Percentiles rank a stretch among this genome's conserved stretches.
Conservation (phyloP, 2,113 vertebrate species). For the Callipepla squamata region DNA sequence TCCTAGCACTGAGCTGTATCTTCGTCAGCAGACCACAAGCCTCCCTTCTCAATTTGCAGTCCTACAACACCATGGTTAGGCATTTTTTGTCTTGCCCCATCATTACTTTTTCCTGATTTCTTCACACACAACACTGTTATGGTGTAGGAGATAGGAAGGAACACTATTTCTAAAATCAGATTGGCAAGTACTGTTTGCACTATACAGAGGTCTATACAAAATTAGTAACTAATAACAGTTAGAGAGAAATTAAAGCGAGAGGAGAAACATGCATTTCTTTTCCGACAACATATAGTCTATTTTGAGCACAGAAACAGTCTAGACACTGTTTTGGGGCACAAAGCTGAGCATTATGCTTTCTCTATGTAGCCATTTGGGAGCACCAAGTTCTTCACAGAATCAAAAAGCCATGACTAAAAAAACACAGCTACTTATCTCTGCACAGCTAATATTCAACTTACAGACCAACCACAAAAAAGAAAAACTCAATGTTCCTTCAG, state of each 20-base stretch:
- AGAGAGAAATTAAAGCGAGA: neutral
- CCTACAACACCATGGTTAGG: neutral
- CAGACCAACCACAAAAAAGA: neutral
- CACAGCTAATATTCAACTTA: neutral
- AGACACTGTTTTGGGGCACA: neutral
- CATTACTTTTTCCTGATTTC: neutral
- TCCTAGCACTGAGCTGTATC: neutral
- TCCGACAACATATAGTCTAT: fast-evolving
- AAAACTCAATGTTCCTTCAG: neutral
- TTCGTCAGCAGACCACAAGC: neutral
- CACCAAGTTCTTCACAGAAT: neutral
- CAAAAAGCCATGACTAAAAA: neutral
- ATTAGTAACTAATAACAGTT: neutral
- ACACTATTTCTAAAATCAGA: neutral
- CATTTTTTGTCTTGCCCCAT: neutral
- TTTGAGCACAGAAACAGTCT: neutral
- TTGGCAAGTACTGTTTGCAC: neutral
- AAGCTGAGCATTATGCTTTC: neutral
- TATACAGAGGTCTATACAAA: neutral
- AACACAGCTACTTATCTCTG: neutral
- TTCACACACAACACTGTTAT: neutral
- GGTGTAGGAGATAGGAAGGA: no score
- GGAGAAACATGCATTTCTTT: neutral
- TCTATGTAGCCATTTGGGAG: neutral
- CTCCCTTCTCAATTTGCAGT: fast-evolving